These are phyloP conservation scores for Xiphias gladius DNA, from an alignment of 2,113 vertebrate species.

Conservation along the genomic window DNA sequence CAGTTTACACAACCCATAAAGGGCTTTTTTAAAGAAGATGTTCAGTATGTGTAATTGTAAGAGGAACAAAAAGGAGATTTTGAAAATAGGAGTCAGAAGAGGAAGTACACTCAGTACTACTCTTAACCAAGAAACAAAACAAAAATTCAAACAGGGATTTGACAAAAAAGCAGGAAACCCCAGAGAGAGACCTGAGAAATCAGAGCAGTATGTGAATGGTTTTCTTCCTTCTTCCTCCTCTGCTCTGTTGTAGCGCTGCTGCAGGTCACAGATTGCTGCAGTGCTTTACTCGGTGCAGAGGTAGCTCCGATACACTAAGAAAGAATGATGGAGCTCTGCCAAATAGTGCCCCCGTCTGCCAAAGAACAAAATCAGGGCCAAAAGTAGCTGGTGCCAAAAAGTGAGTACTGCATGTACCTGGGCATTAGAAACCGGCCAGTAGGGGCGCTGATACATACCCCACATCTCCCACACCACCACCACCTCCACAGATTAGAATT, in stretches of 20 bases:
- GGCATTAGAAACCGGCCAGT: not conserved
- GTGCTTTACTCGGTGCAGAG: conserved; percentile 54
- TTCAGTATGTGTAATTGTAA: not conserved
- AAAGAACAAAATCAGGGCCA: conserved; percentile 34
- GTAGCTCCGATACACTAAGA: conserved; percentile 50
- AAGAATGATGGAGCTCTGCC: conserved; percentile 45
- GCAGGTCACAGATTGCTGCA: conserved; percentile 60
- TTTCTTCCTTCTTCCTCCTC: not conserved
- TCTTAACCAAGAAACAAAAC: not conserved
- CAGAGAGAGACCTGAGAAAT: not conserved
- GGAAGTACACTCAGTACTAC: not conserved
- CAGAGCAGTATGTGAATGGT: not conserved
- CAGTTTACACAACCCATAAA: conserved; percentile 3
- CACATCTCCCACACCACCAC: not conserved
- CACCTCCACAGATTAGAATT: not conserved
- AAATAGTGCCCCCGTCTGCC: conserved; percentile 52
- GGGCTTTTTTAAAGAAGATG: not conserved
- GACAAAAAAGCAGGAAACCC: not conserved
- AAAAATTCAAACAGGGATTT: not conserved
- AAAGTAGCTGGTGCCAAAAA: conserved; percentile 26
- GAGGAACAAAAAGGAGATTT: not conserved
- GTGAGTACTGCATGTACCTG: conserved; percentile 14
- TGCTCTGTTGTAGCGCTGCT: conserved; percentile 33
- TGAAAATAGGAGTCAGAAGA: not conserved
- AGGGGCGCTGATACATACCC: conserved; percentile 3